Conservation (phyloP, 2,888 invertebrate species). For the Clepsis dumicolana region DNA sequence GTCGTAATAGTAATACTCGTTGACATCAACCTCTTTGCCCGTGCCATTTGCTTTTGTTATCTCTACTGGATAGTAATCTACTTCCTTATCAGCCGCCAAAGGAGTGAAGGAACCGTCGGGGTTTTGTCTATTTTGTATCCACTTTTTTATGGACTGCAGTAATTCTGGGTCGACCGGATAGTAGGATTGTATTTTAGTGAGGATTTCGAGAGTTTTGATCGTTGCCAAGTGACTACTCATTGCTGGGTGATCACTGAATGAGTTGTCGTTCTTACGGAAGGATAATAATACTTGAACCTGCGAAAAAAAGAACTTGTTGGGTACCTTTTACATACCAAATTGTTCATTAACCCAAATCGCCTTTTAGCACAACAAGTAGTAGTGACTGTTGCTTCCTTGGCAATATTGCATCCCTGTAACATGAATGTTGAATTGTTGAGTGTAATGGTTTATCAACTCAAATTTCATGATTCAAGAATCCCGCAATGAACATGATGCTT, state of each 20-base stretch:
- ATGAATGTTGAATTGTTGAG: no score
- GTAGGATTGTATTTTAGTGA: slow-evolving; percentile 87
- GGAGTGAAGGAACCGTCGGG: slow-evolving; percentile 87
- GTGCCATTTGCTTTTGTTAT: slow-evolving; percentile 70
- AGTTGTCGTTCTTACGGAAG: slow-evolving; percentile 88
- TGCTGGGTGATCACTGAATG: slow-evolving; percentile 88
- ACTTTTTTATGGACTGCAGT: slow-evolving; percentile 85
- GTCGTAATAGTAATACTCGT: slow-evolving; percentile 82
- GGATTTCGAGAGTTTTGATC: slow-evolving; percentile 86
- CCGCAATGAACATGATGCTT: no score
- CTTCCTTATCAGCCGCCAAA: slow-evolving; percentile 85
- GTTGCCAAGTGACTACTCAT: slow-evolving; percentile 87
- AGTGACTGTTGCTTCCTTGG: no score
- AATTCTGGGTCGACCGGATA: slow-evolving; percentile 88
- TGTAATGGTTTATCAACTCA: no score
- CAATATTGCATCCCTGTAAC: no score
- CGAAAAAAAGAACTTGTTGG: slow-evolving; percentile 48
- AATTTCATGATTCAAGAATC: no score
- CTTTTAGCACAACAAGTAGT: no score
- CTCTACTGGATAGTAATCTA: slow-evolving; percentile 79
- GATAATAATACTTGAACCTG: slow-evolving; percentile 88
- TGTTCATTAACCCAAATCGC: no score
- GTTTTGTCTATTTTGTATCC: slow-evolving; percentile 87
- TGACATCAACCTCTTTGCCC: slow-evolving; percentile 71
- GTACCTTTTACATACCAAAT: no score